Evolutionary conservation across 92 coral and sea anemone genomes (phyloP).

Genomic region (Isaurus tuberculatus): DNA sequence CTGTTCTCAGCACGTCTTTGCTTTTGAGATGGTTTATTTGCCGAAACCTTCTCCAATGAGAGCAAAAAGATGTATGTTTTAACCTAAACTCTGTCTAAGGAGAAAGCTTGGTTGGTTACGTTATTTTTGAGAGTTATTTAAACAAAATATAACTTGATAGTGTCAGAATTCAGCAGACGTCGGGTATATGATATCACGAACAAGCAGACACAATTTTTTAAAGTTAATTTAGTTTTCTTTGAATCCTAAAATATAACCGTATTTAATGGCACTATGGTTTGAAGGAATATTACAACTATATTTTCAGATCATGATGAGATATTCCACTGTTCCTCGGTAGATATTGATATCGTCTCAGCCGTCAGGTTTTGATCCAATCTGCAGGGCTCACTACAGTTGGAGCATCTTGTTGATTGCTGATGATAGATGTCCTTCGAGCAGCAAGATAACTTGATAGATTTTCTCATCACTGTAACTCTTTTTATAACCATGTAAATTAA

Average conservation of each 20-base stretch:
- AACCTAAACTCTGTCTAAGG: not conserved
- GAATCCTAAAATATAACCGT: not conserved
- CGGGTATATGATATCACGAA: not conserved
- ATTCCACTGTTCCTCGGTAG: not conserved
- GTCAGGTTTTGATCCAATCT: conserved; percentile 13
- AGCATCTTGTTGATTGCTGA: not conserved
- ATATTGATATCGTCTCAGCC: conserved; percentile 1
- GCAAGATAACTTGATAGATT: conserved; percentile 35
- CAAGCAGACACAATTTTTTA: not conserved
- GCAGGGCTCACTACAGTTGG: not conserved
- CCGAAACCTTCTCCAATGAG: conserved; percentile 21
- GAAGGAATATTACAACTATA: not conserved
- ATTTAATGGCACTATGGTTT: not conserved
- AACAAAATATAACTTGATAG: not conserved
- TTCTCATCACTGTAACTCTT: conserved; percentile 21
- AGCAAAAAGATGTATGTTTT: not conserved
- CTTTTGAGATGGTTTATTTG: conserved; percentile 4
- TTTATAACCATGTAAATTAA: conserved; percentile 31
- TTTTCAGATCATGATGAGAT: not conserved
- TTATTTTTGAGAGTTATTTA: not conserved
- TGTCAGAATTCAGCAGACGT: not conserved
- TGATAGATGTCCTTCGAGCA: conserved; percentile 39
- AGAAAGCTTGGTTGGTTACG: not conserved
- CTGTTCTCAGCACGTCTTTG: conserved; percentile 32
- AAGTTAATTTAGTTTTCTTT: not conserved